These are phyloP conservation scores for Ormyrus pomaceus DNA, from an alignment of 2,888 invertebrate species.

Conservation along the genomic window DNA sequence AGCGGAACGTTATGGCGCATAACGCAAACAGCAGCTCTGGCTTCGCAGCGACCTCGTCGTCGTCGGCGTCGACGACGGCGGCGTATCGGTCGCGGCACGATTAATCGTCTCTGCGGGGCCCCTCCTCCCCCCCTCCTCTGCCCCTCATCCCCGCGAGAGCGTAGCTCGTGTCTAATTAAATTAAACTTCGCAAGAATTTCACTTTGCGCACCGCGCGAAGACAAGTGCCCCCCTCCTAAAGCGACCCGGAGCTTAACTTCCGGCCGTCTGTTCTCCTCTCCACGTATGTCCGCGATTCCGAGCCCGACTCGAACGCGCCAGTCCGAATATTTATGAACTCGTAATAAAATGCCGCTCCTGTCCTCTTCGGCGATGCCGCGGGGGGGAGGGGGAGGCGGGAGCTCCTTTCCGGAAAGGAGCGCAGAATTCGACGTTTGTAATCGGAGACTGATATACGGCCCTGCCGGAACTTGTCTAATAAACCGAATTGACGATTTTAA, in stretches of 20 bases:
- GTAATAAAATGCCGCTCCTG: slow-evolving; percentile 35
- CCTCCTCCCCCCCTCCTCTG: no score
- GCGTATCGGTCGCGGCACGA: slow-evolving; percentile 27
- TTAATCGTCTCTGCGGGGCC: slow-evolving; percentile 45
- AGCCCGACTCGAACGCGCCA: neutral
- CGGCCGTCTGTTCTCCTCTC: neutral
- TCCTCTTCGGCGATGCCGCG: neutral
- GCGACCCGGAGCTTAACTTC: slow-evolving; percentile 1
- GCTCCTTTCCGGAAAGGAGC: neutral
- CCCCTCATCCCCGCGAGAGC: no score
- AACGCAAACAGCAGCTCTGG: neutral
- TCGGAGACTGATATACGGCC: slow-evolving; percentile 29
- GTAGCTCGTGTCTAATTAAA: slow-evolving; percentile 42
- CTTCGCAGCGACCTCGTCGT: neutral
- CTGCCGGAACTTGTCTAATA: slow-evolving; percentile 43
- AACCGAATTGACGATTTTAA: slow-evolving; percentile 41
- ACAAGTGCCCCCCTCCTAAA: slow-evolving; percentile 3
- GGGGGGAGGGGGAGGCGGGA: neutral
- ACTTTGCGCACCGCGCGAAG: slow-evolving; percentile 44
- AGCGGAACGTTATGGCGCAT: no score
- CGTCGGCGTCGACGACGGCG: neutral
- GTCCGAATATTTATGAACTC: slow-evolving; percentile 39
- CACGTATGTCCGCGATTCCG: neutral
- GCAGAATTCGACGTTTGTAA: slow-evolving; percentile 1
- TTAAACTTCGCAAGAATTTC: slow-evolving; percentile 57